These are phyloP conservation scores for Habropoda laboriosa DNA, from an alignment of 1,140 invertebrate species.

Conservation along the genomic window DNA sequence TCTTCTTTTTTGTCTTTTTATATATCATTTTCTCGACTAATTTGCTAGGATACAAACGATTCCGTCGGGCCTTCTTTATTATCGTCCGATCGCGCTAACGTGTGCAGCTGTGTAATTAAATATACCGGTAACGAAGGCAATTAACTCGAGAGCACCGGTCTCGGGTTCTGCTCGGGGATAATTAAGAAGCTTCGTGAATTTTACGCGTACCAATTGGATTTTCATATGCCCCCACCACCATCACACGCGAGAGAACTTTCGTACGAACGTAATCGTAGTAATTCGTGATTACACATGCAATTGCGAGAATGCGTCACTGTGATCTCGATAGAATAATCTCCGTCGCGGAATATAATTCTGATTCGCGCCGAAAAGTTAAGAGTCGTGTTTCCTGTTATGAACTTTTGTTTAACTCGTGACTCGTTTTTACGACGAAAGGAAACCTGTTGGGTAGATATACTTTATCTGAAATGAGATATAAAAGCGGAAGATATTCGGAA, in stretches of 20 bases:
- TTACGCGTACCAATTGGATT: not conserved
- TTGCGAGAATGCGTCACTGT: not conserved
- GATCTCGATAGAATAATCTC: not conserved
- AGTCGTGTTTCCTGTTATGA: too few species aligned
- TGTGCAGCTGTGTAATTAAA: not conserved
- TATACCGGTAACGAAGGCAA: conserved; percentile 16
- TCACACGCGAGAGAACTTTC: not conserved
- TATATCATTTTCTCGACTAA: not conserved
- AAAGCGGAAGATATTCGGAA: too few species aligned
- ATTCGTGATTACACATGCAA: not conserved
- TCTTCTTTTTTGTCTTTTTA: too few species aligned
- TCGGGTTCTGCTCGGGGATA: not conserved
- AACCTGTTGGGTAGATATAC: too few species aligned
- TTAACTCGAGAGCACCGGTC: conserved; percentile 19
- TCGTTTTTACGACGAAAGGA: too few species aligned
- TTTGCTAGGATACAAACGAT: not conserved
- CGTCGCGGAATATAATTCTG: too few species aligned
- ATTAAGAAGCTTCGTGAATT: conserved; percentile 2
- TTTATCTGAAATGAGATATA: too few species aligned
- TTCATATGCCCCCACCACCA: not conserved
- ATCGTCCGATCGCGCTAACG: conserved; percentile 19
- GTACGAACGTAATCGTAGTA: not conserved
- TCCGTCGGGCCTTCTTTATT: not conserved
- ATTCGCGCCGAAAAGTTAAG: too few species aligned
- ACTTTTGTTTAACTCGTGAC: too few species aligned